Percentiles rank a stretch among this genome's conserved stretches.
Conservation (phyloP, 1,140 invertebrate genomes). For the Chrysopa pallens region DNA sequence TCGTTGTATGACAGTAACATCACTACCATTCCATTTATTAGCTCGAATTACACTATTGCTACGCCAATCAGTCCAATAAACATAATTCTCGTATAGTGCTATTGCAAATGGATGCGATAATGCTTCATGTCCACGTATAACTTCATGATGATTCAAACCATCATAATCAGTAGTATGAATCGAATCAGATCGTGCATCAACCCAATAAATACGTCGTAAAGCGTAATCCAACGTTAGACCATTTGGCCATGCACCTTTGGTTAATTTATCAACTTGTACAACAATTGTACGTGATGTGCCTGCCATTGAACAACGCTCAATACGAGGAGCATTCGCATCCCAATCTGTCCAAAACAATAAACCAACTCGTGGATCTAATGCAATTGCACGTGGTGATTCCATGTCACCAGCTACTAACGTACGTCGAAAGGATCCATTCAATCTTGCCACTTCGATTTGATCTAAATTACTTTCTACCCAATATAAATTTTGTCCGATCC, state of each 20-base stretch:
- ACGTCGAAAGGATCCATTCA: slow-evolving; percentile 59
- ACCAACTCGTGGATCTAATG: slow-evolving; percentile 63
- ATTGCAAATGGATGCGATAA: slow-evolving; percentile 84
- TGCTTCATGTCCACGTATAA: slow-evolving; percentile 43
- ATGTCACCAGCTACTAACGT: slow-evolving; percentile 72
- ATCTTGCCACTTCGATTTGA: slow-evolving; percentile 74
- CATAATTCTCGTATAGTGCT: slow-evolving; percentile 56
- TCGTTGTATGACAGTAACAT: slow-evolving; percentile 41
- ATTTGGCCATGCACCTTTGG: slow-evolving; percentile 72
- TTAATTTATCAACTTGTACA: slow-evolving; percentile 41
- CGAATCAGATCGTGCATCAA: slow-evolving; percentile 70
- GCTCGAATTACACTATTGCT: slow-evolving; percentile 49
- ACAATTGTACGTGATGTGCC: slow-evolving; percentile 39
- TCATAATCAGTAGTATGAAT: slow-evolving; percentile 68
- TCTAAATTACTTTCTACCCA: slow-evolving; percentile 73
- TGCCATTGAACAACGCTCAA: slow-evolving; percentile 72
- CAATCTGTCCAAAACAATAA: slow-evolving; percentile 81
- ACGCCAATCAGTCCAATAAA: slow-evolving; percentile 93
- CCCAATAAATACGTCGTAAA: slow-evolving; percentile 60
- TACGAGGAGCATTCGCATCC: slow-evolving; percentile 63
- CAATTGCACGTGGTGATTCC: slow-evolving; percentile 71
- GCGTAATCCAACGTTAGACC: slow-evolving; percentile 70
- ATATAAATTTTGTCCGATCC: slow-evolving; percentile 68
- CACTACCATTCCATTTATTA: slow-evolving; percentile 49
- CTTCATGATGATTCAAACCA: slow-evolving; percentile 49